Base-by-base conservation (phyloP, 2,113 vertebrate genomes). In the Rhynchopsitta pachyrhyncha region DNA sequence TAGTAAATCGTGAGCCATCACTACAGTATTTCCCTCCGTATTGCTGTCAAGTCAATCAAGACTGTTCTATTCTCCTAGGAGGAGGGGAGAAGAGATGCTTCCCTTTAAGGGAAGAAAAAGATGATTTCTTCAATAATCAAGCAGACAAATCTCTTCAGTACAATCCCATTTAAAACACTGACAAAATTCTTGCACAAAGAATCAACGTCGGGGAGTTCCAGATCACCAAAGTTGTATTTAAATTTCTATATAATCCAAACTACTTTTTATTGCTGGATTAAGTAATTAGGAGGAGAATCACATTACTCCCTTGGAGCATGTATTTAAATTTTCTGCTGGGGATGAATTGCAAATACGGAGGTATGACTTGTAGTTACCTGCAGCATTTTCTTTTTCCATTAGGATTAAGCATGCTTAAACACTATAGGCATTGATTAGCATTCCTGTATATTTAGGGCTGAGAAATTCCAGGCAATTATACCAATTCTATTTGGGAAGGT, bases 11-110 rank as follows among this genome's bases (percentile, higher is more conserved):
- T 82, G 95, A 97, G 87, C 70, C 71, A 79, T 53, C 76, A 79
- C 85, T 86, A 84, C 92, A 96, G 96, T 94, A 96, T 93, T 97
- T 96, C 95, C 42, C 55, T 96, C 42, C 52, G 71, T 86, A 91
- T 49, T 93, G 77, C 85, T 91, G 1, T 90, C 86, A 92, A 95
- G 85, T 95, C 92, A 95, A 94, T 92, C 78, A 94, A 91, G 63
- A 63, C 47, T 82, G 89, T 46, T 82, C 71, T 52, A 83, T 44
- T 93, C 86, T 89, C 86, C 62, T 91, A 86, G 82, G 82, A 81
- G 29, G 28, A 70, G 9, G 19, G 28, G 6, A 75, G 53, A 88
- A 53, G 69, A 50, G 33, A 63, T 66, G 46, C 37, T 63, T 74
- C 42, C 57, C 28, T 95, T 86, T 86, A 90, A 91, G 73, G 44